phyloP scores from a whole-genome alignment of 2,797 vertebrate species.

The Telmatherina bonti region DNA sequence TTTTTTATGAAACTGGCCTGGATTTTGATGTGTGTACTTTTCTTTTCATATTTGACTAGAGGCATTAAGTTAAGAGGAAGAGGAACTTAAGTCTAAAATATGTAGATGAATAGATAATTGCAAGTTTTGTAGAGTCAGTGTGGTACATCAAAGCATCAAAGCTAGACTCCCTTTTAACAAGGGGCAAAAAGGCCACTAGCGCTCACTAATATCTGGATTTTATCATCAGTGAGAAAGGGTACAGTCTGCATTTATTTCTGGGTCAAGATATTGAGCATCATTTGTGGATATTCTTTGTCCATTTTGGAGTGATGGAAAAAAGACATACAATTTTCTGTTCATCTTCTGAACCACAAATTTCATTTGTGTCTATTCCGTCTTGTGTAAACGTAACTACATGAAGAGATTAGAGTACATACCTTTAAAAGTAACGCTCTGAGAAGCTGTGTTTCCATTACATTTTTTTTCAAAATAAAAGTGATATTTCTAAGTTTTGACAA shows the following conservation, averaged over 20 bases:
- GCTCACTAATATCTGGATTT: conserved; percentile 3
- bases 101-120: conserved; percentile 11
- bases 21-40: conserved; percentile 45
- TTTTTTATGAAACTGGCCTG: conserved; percentile 19
- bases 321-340: neutral
- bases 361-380: too few species aligned
- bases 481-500: too few species aligned
- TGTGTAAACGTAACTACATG: too few species aligned
- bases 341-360: too few species aligned
- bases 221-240: neutral
- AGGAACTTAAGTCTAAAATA: conserved; percentile 6
- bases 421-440: too few species aligned
- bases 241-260: neutral
- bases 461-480: too few species aligned
- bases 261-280: neutral
- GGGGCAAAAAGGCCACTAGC: neutral
- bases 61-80: conserved; percentile 7
- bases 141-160: conserved; percentile 11
- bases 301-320: neutral
- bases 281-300: neutral
- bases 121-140: neutral
- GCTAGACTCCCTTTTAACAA: neutral
- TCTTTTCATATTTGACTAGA: conserved; percentile 10
- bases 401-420: too few species aligned
- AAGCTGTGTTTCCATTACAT: too few species aligned